Percentiles rank a stretch among this genome's conserved stretches.
Conservation (phyloP, 2,113 vertebrate species). For the Clupea harengus region DNA sequence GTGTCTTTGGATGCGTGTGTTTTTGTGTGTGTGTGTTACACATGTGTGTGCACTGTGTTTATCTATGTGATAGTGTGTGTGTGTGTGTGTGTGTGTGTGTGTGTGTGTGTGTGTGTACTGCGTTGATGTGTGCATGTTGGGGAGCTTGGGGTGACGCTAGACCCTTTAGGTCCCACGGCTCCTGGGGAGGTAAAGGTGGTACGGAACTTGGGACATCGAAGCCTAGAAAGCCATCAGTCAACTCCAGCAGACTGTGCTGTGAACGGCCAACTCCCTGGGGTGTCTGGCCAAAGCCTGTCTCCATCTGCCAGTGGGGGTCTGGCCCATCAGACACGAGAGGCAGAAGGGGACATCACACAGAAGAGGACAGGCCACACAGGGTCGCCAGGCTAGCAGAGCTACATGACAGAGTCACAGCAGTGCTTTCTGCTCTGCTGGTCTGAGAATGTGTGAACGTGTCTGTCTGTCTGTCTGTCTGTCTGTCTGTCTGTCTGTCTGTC, state of each 20-base stretch:
- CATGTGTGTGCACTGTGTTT: background rate
- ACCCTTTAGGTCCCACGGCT: background rate
- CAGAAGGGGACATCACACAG: background rate
- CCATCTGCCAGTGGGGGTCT: background rate
- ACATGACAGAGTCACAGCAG: background rate
- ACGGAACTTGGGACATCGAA: background rate
- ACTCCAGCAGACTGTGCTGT: conserved; percentile 6
- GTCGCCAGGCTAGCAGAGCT: background rate
- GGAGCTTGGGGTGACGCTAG: background rate
- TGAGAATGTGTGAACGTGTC: background rate
- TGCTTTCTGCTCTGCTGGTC: background rate
- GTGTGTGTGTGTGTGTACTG: background rate
- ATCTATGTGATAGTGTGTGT: background rate
- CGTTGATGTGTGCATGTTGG: background rate
- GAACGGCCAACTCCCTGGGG: background rate
- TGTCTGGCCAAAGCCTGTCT: background rate
- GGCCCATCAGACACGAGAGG: background rate
- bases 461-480: conserved; percentile 1
- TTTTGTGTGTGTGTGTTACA: no score
- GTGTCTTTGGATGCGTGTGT: no score
- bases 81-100: background rate
- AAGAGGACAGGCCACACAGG: background rate
- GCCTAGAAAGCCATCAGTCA: background rate
- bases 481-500: background rate
- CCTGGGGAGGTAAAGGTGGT: background rate